These are phyloP conservation scores for Phalera bucephala DNA, from an alignment of 2,888 invertebrate genomes.

Conservation along the genomic window DNA sequence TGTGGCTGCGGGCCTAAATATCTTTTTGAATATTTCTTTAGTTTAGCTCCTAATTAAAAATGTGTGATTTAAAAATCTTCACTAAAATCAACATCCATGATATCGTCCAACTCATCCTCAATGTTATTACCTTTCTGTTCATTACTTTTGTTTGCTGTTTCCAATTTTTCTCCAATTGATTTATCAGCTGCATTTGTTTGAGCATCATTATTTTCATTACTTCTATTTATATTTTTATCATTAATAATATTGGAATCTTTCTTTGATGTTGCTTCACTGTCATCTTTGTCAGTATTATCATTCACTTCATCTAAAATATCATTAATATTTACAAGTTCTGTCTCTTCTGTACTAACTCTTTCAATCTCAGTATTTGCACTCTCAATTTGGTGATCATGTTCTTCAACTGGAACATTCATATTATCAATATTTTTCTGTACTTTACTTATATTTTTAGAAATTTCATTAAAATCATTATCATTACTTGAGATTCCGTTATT, in stretches of 20 bases:
- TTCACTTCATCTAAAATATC: background rate
- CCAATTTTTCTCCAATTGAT: constrained; percentile 4
- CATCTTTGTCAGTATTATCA: constrained; percentile 6
- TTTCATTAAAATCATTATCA: background rate
- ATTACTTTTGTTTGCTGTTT: background rate
- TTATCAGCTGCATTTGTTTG: no score
- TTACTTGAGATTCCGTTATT: no score
- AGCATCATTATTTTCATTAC: constrained; percentile 13
- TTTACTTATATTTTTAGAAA: background rate
- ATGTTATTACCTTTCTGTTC: background rate
- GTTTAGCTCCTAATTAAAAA: constrained; percentile 8
- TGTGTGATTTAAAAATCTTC: constrained; percentile 52
- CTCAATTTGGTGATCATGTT: constrained; percentile 4
- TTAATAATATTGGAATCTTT: constrained; percentile 4
- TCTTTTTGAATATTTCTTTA: constrained; percentile 28
- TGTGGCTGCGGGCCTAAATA: no score
- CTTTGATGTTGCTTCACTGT: background rate
- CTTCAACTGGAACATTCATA: background rate
- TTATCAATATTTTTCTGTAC: background rate
- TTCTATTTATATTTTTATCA: constrained; percentile 4
- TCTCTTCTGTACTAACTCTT: background rate
- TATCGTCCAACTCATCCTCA: constrained; percentile 14
- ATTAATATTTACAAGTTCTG: background rate
- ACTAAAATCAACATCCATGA: constrained; percentile 70
- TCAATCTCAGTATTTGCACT: constrained; percentile 3